Evolutionary conservation across 2,113 vertebrate species (phyloP).

Genomic region (Megaleporinus macrocephalus): DNA sequence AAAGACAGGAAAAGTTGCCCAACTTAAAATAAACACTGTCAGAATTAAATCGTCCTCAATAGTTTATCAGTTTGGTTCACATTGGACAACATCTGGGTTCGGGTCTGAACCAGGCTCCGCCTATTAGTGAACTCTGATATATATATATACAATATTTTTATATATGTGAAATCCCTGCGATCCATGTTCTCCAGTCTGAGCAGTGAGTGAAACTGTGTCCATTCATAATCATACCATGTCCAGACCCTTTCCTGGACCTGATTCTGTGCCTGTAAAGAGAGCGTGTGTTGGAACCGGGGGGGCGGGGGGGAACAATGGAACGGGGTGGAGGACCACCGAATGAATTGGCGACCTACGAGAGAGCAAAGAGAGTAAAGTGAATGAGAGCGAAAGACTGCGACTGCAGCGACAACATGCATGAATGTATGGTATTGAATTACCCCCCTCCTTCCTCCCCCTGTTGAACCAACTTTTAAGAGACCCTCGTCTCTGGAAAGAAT

Average conservation of each 20-base stretch:
- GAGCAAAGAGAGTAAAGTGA: background rate
- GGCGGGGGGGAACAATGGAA: background rate
- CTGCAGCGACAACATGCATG: background rate
- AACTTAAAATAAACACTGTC: too few relatives aligned
- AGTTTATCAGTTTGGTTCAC: too few relatives aligned
- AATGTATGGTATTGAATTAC: conserved; percentile 6
- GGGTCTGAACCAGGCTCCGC: too few relatives aligned
- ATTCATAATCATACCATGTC: background rate
- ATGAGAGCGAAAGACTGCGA: background rate
- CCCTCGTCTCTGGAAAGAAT: conserved; percentile 17
- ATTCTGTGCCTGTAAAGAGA: background rate
- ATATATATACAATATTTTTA: too few relatives aligned
- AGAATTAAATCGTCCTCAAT: too few relatives aligned
- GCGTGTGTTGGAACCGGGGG: background rate
- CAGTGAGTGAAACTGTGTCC: background rate
- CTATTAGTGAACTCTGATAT: too few relatives aligned
- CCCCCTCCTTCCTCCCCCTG: background rate
- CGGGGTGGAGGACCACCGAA: conserved; percentile 2
- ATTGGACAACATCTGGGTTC: too few relatives aligned
- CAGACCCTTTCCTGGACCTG: background rate
- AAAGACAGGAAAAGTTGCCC: too few relatives aligned
- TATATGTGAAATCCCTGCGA: background rate
- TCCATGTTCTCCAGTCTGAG: background rate
- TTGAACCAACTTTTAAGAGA: conserved; percentile 5
- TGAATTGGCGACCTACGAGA: background rate